A percentile compares a stretch with the other conserved stretches of the same genome.
Evolutionary conservation across 2,113 vertebrate species (phyloP).

Genomic region (Dicentrarchus labrax): DNA sequence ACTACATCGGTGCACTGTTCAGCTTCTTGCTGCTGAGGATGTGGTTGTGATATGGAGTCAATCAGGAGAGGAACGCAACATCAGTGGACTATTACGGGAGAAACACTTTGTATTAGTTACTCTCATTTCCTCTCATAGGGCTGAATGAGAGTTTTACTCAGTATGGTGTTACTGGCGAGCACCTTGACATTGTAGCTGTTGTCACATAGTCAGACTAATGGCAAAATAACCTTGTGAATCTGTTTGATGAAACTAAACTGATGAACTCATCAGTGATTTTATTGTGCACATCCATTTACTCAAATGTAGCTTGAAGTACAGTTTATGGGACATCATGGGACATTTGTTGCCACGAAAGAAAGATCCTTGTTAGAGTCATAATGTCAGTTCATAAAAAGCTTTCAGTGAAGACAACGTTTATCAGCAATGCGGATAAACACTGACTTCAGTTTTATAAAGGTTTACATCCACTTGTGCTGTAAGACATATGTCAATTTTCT

Average conservation of each 20-base stretch:
- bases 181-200: conserved; percentile 39
- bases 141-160: conserved; percentile 37
- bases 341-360: conserved; percentile 15
- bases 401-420: conserved; percentile 20
- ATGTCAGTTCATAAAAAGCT: conserved; percentile 15
- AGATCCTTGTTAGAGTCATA: conserved; percentile 3
- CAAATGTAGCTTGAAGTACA: conserved; percentile 27
- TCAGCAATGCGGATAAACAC: conserved; percentile 6
- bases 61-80: conserved; percentile 8
- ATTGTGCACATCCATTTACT: conserved; percentile 41
- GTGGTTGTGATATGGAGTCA: conserved; percentile 69
- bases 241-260: conserved; percentile 2
- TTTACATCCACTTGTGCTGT: conserved; percentile 12
- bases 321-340: conserved; percentile 14
- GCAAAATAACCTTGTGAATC: conserved; percentile 38
- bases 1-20: conserved; percentile 81
- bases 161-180: conserved; percentile 49
- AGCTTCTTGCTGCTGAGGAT: conserved; percentile 73
- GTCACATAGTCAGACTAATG: conserved; percentile 30
- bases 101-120: conserved; percentile 25
- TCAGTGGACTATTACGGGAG: conserved; percentile 25
- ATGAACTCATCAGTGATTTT: conserved; percentile 26
- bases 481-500: conserved; percentile 15
- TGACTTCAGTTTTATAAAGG: conserved; percentile 18
- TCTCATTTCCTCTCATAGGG: conserved; percentile 29